Base-by-base conservation (phyloP, 2,113 vertebrate genomes). In the Nyctereutes procyonoides region DNA sequence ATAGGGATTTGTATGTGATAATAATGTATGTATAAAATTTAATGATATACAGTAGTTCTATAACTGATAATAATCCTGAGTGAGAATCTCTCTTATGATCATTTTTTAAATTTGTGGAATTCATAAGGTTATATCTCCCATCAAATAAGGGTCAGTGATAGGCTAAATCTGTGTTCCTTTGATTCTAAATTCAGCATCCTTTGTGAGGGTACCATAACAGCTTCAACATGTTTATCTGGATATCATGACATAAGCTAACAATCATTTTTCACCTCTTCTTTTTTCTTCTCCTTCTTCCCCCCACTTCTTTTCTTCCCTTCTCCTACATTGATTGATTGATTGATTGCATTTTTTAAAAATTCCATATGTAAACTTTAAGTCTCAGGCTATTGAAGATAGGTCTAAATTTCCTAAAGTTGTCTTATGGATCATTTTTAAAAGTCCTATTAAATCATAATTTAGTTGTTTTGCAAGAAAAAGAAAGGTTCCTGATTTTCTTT, bases 341-440 rank as follows among this genome's bases (percentile, higher is more conserved):
- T 88, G 53, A 55, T 35, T 73, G 84, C 56, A 20, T 12, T 91
- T 43, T n/a, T n/a, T n/a, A n/a, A n/a, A n/a, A n/a, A n/a, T 79
- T 87, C 8, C 16, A 84, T 81, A 85, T 81, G 0, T 38, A 48
- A n/a, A 48, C 5, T 69, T 90, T 88, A 90, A 69, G 14, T 82
- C 3, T 67, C 71, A 56, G 48, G 1, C 2, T 58, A 1, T 3
- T 80, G 10, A 8, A 2, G 28, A 86, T 10, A 43, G 8, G 14
- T 11, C 4, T 83, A 55, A 30, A 58, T 79, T 93, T 93, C 10
- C 35, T 92, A 19, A 97, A 79, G 9, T 90, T 96, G 35, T 96
- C 2, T 53, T 76, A 0, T 82, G 62, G 2, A n/a, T 56, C 2
- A n/a, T 5, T 94, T 84, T 82, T 92, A 22, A 88, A 56, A 89